Conservation (phyloP, 2,888 invertebrate genomes). For the Drosophila sordidula region DNA sequence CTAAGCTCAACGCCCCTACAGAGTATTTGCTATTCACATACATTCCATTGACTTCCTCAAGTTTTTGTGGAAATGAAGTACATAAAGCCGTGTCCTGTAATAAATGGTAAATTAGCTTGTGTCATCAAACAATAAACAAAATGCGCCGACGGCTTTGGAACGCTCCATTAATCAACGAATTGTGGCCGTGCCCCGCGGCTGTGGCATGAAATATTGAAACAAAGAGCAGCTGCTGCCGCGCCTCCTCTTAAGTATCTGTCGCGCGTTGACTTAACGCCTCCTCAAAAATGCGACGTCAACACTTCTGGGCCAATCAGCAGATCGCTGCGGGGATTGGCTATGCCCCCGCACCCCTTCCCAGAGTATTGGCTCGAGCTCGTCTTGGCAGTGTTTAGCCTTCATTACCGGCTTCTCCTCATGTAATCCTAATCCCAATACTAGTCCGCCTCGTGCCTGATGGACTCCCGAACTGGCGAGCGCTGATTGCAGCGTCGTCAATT, state of each 20-base stretch:
- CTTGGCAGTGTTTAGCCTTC: constrained; percentile 30
- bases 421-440: neutral
- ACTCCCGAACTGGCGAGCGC: constrained; percentile 10
- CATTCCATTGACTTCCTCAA: neutral
- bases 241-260: constrained; percentile 21
- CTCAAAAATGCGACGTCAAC: constrained; percentile 52
- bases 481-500: constrained; percentile 57
- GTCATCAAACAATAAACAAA: constrained; percentile 58
- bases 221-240: constrained; percentile 42
- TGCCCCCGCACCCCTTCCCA: neutral
- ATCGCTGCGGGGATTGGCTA: constrained; percentile 1
- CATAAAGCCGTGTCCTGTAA: constrained; percentile 26
- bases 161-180: constrained; percentile 63
- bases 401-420: constrained; percentile 8
- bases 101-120: constrained; percentile 58
- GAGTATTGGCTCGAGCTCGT: neutral
- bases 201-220: constrained; percentile 47
- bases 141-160: constrained; percentile 45
- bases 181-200: constrained; percentile 31
- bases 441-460: constrained; percentile 2
- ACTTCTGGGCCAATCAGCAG: constrained; percentile 58
- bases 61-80: constrained; percentile 7
- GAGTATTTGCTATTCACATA: constrained; percentile 11
- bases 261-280: constrained; percentile 10
- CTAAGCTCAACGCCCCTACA: neutral